phyloP scores from a whole-genome alignment of 2,113 vertebrate species.

The Campylorhamphus procurvoides region DNA sequence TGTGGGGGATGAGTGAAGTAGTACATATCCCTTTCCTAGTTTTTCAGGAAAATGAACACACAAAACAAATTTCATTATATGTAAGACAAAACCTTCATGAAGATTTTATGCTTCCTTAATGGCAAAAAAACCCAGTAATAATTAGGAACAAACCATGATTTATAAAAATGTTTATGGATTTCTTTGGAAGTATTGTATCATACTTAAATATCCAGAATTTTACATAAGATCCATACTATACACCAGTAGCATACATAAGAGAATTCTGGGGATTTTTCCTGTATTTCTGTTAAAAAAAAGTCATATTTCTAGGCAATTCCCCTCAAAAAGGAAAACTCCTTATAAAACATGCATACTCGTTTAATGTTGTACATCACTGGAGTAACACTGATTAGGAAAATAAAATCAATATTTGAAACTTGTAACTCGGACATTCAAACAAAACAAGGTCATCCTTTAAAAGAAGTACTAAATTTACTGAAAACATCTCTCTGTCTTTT shows the following conservation, averaged over 20 bases:
- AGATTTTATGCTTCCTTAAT: neutral
- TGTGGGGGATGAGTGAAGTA: neutral
- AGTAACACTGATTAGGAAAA: neutral
- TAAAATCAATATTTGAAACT: neutral
- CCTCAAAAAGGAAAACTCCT: neutral
- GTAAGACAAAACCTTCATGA: neutral
- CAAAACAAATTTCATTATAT: neutral
- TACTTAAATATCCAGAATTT: neutral
- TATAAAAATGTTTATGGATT: neutral
- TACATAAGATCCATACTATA: neutral
- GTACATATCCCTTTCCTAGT: neutral
- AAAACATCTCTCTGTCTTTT: neutral
- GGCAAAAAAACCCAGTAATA: neutral
- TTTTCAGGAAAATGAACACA: neutral
- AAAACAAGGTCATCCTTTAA: neutral
- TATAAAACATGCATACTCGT: neutral
- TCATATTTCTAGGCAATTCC: neutral
- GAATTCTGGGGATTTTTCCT: accelerated
- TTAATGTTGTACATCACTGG: neutral
- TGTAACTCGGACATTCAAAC: neutral
- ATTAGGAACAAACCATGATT: neutral
- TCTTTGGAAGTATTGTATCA: neutral
- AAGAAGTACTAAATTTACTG: neutral
- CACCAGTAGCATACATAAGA: neutral
- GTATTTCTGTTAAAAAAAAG: neutral